Percentiles rank a stretch among this genome's conserved stretches.
Evolutionary conservation across 2,888 invertebrate species (phyloP).

Genomic region (Amphipyra tragopoginis): DNA sequence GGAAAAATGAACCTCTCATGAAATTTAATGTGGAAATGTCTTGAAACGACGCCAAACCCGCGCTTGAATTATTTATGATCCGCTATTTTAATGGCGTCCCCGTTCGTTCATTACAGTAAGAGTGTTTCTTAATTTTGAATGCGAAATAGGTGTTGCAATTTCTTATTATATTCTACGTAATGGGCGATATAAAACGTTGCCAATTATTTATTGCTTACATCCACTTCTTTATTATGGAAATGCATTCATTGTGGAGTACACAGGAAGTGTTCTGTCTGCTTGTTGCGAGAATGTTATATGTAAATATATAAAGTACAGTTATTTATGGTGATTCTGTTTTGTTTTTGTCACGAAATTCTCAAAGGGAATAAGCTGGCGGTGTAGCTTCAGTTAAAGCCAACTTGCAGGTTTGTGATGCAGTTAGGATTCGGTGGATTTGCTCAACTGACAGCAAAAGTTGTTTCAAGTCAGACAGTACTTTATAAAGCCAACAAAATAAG

Average conservation of each 20-base stretch:
- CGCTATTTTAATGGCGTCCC: constrained; percentile 87
- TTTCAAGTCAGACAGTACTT: constrained; percentile 48
- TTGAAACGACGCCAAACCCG: constrained; percentile 89
- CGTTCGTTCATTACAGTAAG: constrained; percentile 84
- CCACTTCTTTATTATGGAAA: constrained; percentile 53
- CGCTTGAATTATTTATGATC: constrained; percentile 88
- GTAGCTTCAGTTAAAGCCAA: constrained; percentile 63
- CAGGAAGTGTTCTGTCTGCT: constrained; percentile 47
- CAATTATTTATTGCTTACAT: constrained; percentile 56
- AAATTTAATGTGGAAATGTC: constrained; percentile 89
- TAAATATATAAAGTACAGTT: constrained; percentile 51
- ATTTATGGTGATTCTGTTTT: constrained; percentile 57
- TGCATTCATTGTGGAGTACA: constrained; percentile 48
- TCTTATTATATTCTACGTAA: constrained; percentile 68
- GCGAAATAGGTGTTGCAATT: constrained; percentile 73
- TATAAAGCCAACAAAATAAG: constrained; percentile 44
- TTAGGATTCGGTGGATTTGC: constrained; percentile 64
- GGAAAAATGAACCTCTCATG: constrained; percentile 89
- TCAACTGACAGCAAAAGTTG: constrained; percentile 61
- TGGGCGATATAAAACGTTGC: constrained; percentile 54
- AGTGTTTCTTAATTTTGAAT: constrained; percentile 86
- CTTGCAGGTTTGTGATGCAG: constrained; percentile 65
- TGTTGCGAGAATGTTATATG: constrained; percentile 48
- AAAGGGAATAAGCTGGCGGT: constrained; percentile 55
- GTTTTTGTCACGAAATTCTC: constrained; percentile 53